Percentiles rank a stretch among this genome's conserved stretches.
phyloP scores from a whole-genome alignment of 1,140 invertebrate species.

The Nasonia giraulti region DNA sequence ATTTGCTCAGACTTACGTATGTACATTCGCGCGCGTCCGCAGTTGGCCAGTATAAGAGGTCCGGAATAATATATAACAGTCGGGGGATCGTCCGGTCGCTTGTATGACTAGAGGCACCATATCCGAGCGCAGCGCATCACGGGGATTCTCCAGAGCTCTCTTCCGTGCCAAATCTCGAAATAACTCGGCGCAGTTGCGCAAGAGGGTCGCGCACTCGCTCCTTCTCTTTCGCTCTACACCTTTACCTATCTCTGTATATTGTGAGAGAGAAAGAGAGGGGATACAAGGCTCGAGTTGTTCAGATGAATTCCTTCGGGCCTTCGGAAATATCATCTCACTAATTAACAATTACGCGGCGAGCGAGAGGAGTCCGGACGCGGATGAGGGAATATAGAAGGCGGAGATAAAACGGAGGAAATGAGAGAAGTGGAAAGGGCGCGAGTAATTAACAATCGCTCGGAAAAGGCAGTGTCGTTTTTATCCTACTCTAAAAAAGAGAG shows the following conservation, averaged over 20 bases:
- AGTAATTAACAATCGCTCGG: constrained; percentile 11
- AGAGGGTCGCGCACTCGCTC: constrained; percentile 36
- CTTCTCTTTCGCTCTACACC: not conserved
- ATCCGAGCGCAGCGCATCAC: constrained; percentile 35
- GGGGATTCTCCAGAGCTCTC: constrained; percentile 44
- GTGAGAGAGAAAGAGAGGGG: not conserved
- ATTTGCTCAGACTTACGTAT: not conserved
- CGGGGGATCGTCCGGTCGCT: not conserved
- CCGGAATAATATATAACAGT: constrained; percentile 35
- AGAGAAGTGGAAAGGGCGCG: not conserved
- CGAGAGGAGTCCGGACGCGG: not conserved
- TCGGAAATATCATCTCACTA: constrained; percentile 54
- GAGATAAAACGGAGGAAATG: not conserved
- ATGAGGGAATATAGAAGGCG: not conserved
- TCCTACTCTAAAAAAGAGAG: too few relatives aligned
- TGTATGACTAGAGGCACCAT: constrained; percentile 45
- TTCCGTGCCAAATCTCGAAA: constrained; percentile 51
- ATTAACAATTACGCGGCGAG: constrained; percentile 51
- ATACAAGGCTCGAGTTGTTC: constrained; percentile 42
- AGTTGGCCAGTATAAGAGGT: constrained; percentile 12
- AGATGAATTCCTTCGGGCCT: constrained; percentile 52
- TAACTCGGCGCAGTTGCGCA: constrained; percentile 46
- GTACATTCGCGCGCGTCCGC: not conserved
- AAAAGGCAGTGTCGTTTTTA: too few relatives aligned
- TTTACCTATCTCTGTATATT: not conserved